Conservation (phyloP, 2,888 invertebrate species). For the Habroteleia sp. region DNA sequence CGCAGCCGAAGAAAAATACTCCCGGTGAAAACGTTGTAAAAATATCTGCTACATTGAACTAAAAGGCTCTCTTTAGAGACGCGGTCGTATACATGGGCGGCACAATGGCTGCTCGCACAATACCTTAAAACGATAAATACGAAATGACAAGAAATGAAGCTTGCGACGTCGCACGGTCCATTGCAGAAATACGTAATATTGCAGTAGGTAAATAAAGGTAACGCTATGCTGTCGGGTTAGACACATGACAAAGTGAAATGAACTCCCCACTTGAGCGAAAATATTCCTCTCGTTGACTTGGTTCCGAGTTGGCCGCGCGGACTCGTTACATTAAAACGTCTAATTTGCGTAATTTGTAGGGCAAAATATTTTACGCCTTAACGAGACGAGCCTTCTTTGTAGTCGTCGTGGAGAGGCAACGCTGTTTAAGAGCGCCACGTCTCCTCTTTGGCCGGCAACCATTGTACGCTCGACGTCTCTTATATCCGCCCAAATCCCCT, state of each 20-base stretch:
- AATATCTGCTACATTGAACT: slow-evolving; percentile 53
- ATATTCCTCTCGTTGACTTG: slow-evolving; percentile 32
- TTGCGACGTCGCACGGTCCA: background rate
- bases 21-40: slow-evolving; percentile 21
- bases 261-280: slow-evolving; percentile 25
- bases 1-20: slow-evolving; percentile 20
- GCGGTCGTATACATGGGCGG: slow-evolving; percentile 10
- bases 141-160: slow-evolving; percentile 28
- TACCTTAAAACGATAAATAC: slow-evolving; percentile 33
- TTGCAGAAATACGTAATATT: slow-evolving; percentile 23
- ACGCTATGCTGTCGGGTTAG: background rate
- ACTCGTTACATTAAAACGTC: slow-evolving; percentile 62
- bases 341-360: slow-evolving; percentile 62
- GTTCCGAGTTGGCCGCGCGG: slow-evolving; percentile 18
- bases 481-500: slow-evolving; percentile 54
- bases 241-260: slow-evolving; percentile 39
- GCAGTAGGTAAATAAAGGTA: slow-evolving; percentile 29
- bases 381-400: slow-evolving; percentile 61
- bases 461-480: slow-evolving; percentile 39
- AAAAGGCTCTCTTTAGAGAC: slow-evolving; percentile 37
- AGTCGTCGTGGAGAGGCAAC: slow-evolving; percentile 31
- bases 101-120: slow-evolving; percentile 14
- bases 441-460: slow-evolving; percentile 37
- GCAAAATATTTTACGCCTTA: slow-evolving; percentile 60
- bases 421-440: slow-evolving; percentile 42